These are phyloP conservation scores for Caenorhabditis remanei DNA, from an alignment of 1,140 invertebrate species.

Conservation along the genomic window DNA sequence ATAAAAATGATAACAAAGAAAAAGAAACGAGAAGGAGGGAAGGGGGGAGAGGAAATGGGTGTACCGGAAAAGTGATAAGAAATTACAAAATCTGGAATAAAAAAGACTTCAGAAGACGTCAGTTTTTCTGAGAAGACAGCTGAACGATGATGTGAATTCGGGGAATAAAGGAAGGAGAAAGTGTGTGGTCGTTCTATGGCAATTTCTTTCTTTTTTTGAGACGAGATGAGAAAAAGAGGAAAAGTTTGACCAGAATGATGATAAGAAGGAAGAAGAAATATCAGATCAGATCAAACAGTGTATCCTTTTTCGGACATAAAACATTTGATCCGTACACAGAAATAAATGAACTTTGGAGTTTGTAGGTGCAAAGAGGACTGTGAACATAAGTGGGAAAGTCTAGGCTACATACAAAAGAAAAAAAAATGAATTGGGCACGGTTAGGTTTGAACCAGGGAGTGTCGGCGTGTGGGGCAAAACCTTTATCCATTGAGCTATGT, in stretches of 20 bases:
- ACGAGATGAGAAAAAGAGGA: background rate
- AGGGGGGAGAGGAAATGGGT: too few species aligned
- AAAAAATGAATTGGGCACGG: too few species aligned
- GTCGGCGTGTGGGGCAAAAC: too few species aligned
- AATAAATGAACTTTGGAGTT: background rate
- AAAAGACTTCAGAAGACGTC: background rate
- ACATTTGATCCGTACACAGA: background rate
- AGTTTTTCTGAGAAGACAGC: background rate
- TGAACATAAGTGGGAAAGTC: too few species aligned
- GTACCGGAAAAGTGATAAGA: background rate
- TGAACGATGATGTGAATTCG: background rate
- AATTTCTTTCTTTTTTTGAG: background rate
- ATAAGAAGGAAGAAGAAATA: constrained; percentile 9
- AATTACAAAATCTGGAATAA: background rate
- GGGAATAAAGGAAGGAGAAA: background rate
- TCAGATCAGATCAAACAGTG: background rate
- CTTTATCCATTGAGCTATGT: too few species aligned
- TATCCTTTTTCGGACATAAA: background rate
- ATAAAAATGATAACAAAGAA: background rate
- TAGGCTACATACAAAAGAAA: too few species aligned
- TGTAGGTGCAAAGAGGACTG: background rate
- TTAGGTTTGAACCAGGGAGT: too few species aligned
- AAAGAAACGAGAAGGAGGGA: background rate
- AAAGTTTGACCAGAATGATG: too few species aligned
- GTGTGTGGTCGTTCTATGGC: constrained; percentile 1